Evolutionary conservation across 2,113 vertebrate species (phyloP).

Genomic region (Hassar affinis): DNA sequence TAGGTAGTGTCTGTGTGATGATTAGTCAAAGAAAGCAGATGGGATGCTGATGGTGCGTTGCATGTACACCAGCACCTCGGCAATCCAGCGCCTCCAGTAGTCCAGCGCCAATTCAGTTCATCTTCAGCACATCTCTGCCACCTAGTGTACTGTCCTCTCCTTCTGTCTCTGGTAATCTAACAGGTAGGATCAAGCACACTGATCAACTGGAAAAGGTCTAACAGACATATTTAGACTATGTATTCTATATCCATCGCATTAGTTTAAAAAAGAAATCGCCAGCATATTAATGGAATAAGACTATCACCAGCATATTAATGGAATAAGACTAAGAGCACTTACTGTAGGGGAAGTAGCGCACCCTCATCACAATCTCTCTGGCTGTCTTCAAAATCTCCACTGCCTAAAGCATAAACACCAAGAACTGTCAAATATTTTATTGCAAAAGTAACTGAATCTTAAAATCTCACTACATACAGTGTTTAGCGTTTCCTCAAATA

Average conservation of each 20-base stretch:
- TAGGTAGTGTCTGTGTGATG: not conserved
- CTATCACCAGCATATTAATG: no score
- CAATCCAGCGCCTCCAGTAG: not conserved
- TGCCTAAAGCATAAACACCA: conserved; percentile 71
- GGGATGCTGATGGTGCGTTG: not conserved
- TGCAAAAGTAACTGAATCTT: not conserved
- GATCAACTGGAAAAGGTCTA: not conserved
- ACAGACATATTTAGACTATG: not conserved
- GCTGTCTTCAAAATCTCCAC: conserved; percentile 97
- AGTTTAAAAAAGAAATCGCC: not conserved
- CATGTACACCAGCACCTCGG: conserved; percentile 5
- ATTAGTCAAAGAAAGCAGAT: conserved; percentile 2
- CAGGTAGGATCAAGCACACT: conserved; percentile 10
- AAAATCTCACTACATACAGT: not conserved
- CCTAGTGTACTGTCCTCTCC: conserved; percentile 94
- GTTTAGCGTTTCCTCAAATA: not conserved
- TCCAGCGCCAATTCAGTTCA: not conserved
- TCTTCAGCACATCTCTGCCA: conserved; percentile 51
- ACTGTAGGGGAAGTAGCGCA: conserved; percentile 99
- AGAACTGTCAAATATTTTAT: not conserved
- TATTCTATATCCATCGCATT: not conserved
- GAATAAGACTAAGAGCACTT: conserved; percentile 71
- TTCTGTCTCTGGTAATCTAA: conserved; percentile 96
- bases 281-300: not conserved
- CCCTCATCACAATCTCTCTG: conserved; percentile 92